Conservation (phyloP, 2,888 invertebrate species). For the Himalopsyche japonica region DNA sequence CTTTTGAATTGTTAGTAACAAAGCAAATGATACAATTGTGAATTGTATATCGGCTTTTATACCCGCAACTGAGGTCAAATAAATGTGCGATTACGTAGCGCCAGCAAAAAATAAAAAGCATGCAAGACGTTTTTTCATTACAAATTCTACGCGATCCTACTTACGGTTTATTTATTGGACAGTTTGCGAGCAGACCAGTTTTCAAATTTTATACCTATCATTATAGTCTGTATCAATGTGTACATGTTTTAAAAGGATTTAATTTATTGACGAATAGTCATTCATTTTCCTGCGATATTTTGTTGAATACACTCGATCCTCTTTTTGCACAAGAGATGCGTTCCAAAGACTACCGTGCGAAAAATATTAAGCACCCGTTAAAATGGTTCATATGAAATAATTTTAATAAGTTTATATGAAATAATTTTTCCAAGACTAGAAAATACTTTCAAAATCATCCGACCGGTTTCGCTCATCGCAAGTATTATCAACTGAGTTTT, state of each 20-base stretch:
- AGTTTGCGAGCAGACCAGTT: neutral
- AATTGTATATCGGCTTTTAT: constrained; percentile 4
- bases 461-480: no score
- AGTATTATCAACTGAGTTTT: no score
- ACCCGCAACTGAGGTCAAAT: neutral
- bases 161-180: neutral
- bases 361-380: no score
- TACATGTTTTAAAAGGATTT: neutral
- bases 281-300: no score
- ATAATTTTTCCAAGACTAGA: no score
- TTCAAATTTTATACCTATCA: neutral
- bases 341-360: no score
- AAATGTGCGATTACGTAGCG: neutral
- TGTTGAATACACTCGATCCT: no score
- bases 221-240: neutral
- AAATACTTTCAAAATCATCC: no score
- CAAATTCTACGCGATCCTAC: neutral
- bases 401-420: no score
- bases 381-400: no score
- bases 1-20: neutral
- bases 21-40: constrained; percentile 29
- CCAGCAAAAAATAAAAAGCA: neutral
- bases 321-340: no score
- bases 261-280: no score
- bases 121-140: neutral